Evolutionary conservation across 2,797 vertebrate genomes (phyloP).

Genomic region (Manis pentadactyla): DNA sequence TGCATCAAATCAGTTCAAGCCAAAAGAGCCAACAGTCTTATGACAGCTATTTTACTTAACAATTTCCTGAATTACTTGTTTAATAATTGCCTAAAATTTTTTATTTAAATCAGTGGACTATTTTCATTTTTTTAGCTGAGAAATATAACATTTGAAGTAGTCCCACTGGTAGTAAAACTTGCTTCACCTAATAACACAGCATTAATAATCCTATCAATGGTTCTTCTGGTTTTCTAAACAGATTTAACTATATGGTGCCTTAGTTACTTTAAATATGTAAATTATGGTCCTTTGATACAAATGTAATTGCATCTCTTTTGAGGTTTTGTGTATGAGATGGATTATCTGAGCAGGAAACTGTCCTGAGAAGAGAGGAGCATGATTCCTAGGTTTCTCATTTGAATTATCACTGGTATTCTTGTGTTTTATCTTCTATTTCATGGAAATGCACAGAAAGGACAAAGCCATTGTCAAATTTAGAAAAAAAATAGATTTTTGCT

Average conservation of each 20-base stretch:
- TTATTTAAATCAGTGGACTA: neutral
- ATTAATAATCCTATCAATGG: neutral
- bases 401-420: neutral
- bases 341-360: neutral
- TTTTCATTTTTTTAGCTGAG: neutral
- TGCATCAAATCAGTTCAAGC: neutral
- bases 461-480: neutral
- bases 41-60: neutral
- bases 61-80: neutral
- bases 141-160: neutral
- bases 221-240: neutral
- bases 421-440: neutral
- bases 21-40: neutral
- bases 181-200: neutral
- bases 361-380: neutral
- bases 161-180: neutral
- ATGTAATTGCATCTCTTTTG: neutral
- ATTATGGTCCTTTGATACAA: neutral
- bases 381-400: neutral
- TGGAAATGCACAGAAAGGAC: neutral
- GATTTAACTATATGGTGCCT: neutral
- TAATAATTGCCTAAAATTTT: neutral
- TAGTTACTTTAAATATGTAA: neutral
- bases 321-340: neutral
- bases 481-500: neutral